Base-by-base conservation (phyloP, 2,888 invertebrate genomes). In the Eledona agricola region DNA sequence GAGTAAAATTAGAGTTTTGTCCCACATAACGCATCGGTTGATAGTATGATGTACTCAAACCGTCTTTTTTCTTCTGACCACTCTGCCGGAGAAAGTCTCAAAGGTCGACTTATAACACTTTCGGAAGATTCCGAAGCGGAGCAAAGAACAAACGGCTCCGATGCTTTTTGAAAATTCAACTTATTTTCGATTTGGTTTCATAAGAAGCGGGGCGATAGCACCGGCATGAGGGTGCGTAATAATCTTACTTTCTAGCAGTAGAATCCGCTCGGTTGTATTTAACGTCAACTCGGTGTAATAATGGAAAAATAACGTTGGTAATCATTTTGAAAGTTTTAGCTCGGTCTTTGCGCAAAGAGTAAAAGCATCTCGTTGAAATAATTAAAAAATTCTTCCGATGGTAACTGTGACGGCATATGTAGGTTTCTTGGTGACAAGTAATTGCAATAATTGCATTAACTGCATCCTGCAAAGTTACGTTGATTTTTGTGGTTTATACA, bases 1-100 rank as follows among this genome's bases (percentile, higher is more conserved):
- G 54, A 49, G 54, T 54, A 54, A 49, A 54, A 54, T 43, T 54
- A 42, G 35, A 54, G 43, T 49, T 42, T 47, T 51, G 55, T 51
- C 55, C 55, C 55, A 55, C 55, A 55, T 55, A 55, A 55, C 40
- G 55, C 55, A 55, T 55, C 55, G 40, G 45, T 55, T 55, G 51
- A 45, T 51, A 26, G 55, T 55, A 38, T 51, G 50, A 49, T 43
- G 29, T 37, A 31, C 43, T 45, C 43, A 50, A 35, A 42, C 32
- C 22, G 32, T 53, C 42, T 52, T 49, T 47, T 45, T 53, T 40
- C 47, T 54, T 43, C 31, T 43, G 35, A 43, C 43, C 42, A 54
- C 47, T 42, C 42, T 38, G 40, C 37, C 25, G 50, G 54, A 49
- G 54, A 54, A 54, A 54, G 54, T 54, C 37, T 37, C 26, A n/a